Evolutionary conservation across 2,797 vertebrate species (phyloP).

Genomic region (Lutjanus argentimaculatus): DNA sequence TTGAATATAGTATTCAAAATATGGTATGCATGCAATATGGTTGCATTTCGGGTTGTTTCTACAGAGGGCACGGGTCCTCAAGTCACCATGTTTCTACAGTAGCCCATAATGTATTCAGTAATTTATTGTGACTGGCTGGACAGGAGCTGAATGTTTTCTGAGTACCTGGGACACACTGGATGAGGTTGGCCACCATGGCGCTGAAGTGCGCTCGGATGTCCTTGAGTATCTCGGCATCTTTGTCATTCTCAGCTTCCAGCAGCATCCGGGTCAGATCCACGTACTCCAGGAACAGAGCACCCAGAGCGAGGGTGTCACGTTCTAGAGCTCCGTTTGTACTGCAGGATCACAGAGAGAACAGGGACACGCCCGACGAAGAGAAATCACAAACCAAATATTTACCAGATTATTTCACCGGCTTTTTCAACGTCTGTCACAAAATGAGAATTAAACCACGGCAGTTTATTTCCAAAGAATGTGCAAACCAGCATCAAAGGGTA

Average conservation of each 20-base stretch:
- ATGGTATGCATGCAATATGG: too few species aligned
- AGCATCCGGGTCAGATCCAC: slow-evolving; percentile 97
- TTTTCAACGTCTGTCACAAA: neutral
- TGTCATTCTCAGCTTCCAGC: slow-evolving; percentile 97
- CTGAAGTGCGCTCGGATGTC: slow-evolving; percentile 98
- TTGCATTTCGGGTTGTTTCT: too few species aligned
- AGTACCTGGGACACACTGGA: slow-evolving; percentile 97
- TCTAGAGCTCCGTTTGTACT: slow-evolving; percentile 98
- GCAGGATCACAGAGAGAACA: slow-evolving; percentile 13
- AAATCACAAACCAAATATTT: slow-evolving; percentile 24
- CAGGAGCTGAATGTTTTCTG: neutral
- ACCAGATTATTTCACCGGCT: neutral
- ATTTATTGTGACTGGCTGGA: neutral
- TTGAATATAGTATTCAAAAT: too few species aligned
- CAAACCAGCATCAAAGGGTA: too few species aligned
- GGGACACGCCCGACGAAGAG: neutral
- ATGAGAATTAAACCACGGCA: neutral
- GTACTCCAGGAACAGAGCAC: slow-evolving; percentile 97
- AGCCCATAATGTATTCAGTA: neutral
- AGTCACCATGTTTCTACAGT: too few species aligned
- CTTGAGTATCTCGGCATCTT: slow-evolving; percentile 97
- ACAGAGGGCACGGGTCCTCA: too few species aligned
- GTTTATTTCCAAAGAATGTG: neutral
- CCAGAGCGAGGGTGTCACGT: slow-evolving; percentile 95
- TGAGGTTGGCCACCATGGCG: slow-evolving; percentile 98